Conservation (phyloP, 2,888 invertebrate species). For the Tipula confusa region DNA sequence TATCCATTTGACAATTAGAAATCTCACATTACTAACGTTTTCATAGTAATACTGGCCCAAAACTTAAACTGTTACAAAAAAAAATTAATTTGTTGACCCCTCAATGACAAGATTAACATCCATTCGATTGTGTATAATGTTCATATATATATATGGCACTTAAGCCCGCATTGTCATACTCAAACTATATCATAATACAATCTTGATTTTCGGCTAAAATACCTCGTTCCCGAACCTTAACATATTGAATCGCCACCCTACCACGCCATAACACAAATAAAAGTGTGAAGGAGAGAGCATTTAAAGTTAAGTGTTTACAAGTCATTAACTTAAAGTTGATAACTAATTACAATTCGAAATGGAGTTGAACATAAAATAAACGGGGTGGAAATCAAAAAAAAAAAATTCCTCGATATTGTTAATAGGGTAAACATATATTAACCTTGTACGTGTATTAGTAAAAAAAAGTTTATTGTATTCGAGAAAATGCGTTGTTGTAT, state of each 20-base stretch:
- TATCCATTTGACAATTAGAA: too few species aligned
- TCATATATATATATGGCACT: too few species aligned
- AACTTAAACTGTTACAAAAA: too few species aligned
- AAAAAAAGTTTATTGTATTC: not conserved
- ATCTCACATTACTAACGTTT: too few species aligned
- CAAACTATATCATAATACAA: not conserved
- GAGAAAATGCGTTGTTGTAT: not conserved
- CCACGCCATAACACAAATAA: not conserved
- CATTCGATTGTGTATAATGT: not conserved
- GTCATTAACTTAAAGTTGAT: not conserved
- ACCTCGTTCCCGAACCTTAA: not conserved
- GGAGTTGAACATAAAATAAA: not conserved
- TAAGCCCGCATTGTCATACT: not conserved
- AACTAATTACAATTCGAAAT: constrained; percentile 1
- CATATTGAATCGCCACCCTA: not conserved
- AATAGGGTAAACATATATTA: not conserved
- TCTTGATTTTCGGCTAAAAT: not conserved
- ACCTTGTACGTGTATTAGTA: not conserved
- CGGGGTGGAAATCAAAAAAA: not conserved
- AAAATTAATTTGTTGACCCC: too few species aligned
- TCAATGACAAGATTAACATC: not conserved
- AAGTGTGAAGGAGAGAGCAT: not conserved
- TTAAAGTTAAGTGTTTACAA: not conserved
- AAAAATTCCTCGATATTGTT: not conserved
- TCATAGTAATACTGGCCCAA: too few species aligned